phyloP scores from a whole-genome alignment of 2,113 vertebrate species.

The Lathamus discolor region DNA sequence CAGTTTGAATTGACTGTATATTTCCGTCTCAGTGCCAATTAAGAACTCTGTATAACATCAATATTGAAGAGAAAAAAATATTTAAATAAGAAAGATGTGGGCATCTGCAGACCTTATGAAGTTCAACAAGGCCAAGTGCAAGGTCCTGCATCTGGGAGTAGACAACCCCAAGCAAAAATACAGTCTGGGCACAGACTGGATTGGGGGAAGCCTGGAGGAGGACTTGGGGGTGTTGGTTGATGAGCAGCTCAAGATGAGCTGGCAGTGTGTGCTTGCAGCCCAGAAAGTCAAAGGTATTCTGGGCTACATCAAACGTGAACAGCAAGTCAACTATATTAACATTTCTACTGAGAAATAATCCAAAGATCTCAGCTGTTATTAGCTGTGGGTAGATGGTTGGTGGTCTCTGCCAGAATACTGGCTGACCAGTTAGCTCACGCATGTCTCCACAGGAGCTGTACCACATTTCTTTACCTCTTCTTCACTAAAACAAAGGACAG shows the following conservation, averaged over 20 bases:
- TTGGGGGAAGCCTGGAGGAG: background rate
- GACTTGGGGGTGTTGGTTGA: background rate
- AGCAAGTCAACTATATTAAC: background rate
- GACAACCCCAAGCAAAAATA: background rate
- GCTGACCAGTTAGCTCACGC: background rate
- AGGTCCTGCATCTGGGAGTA: background rate
- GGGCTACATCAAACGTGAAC: background rate
- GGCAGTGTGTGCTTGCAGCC: background rate
- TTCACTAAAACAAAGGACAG: background rate
- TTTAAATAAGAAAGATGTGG: background rate
- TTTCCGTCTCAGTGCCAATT: background rate
- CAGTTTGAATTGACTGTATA: background rate
- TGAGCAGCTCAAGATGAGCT: background rate
- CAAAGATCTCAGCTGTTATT: background rate
- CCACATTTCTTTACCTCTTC: background rate
- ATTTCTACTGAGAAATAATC: background rate
- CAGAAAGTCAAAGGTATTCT: background rate
- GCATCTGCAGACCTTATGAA: background rate
- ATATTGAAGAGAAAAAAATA: background rate
- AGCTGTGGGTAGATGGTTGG: background rate
- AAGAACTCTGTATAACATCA: background rate
- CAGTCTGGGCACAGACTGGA: background rate
- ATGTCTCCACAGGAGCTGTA: background rate
- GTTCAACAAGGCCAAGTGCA: background rate
- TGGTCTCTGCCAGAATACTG: background rate